Evolutionary conservation across 2,797 vertebrate genomes (phyloP), one percentile per base, ranked within the genome.

Genomic region (Paguma larvata): DNA sequence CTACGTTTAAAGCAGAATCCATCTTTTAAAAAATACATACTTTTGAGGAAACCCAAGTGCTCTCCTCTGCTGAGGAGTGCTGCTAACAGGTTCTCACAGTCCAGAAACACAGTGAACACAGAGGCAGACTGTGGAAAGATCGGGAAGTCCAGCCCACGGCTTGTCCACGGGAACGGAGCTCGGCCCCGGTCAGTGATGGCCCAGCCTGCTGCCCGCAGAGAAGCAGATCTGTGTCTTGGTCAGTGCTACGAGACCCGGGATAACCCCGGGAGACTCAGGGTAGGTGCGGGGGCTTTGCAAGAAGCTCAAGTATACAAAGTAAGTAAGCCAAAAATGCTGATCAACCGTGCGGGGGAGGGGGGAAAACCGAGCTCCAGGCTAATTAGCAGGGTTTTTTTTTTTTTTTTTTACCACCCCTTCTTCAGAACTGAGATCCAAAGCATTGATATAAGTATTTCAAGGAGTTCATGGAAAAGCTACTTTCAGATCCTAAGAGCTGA

Each of bases 151-250:
- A 4, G 72, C 32, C 41, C 75, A 65, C 75, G 30, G 32, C 6
- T 4, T 34, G 30, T 6, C 27, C 51, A 9, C 0, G 18, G 67
- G 23, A 62, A 15, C 27, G 18, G 32, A 38, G 51, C 32, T 79
- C 38, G 30, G 91, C 11, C 23, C 41, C 2, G n/a, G 30, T 4
- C 18, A 21, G 63, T 2, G 48, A 53, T 3, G 25, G 19, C 6
- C 2, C 8, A 41, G 41, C 18, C 27, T 41, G 56, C 0, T 75
- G 70, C 44, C 21, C 0, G 0, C 19, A 53, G 44, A 59, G 68
- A 34, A 18, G 21, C 23, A 23, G 56, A 75, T 38, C 38, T 38
- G 38, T 3, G 53, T 18, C 30, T 2, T 0, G 41, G 46, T 62
- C 38, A 44, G 3, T 12, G 53, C 25, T 23, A 32, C 53, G 51